These are phyloP conservation scores for Mythimna lalbum DNA, from an alignment of 2,888 invertebrate genomes.

Conservation along the genomic window DNA sequence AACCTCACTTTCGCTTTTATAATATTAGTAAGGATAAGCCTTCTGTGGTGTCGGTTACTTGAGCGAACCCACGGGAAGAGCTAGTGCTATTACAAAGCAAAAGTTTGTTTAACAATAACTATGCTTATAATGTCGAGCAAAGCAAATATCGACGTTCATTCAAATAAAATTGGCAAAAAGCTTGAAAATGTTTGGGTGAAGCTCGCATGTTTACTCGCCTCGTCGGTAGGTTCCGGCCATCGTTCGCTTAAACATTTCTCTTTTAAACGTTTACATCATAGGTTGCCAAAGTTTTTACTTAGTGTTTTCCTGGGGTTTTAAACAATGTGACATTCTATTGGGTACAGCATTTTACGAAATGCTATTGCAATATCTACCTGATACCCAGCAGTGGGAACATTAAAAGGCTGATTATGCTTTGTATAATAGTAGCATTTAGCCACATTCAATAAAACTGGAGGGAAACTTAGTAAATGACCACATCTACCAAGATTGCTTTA, in stretches of 20 bases:
- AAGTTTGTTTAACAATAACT: conserved; percentile 33
- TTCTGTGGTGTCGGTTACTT: no score
- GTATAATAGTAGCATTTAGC: no score
- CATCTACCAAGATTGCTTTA: no score
- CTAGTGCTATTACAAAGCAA: background rate
- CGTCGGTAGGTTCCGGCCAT: conserved; percentile 77
- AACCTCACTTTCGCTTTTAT: no score
- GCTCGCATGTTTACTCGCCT: conserved; percentile 77
- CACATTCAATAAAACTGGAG: no score
- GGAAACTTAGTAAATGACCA: no score
- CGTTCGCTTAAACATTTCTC: conserved; percentile 79
- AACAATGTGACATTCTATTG: background rate
- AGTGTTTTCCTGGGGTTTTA: background rate
- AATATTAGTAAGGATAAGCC: no score
- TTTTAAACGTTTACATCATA: conserved; percentile 63
- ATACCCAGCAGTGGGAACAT: no score
- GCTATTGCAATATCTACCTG: no score
- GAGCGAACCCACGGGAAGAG: background rate
- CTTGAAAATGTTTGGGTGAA: conserved; percentile 76
- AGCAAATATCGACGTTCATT: conserved; percentile 67
- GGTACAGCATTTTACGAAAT: no score
- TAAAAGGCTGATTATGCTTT: no score
- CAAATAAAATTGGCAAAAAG: conserved; percentile 69
- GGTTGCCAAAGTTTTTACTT: conserved; percentile 1
- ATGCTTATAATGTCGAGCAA: conserved; percentile 52